A percentile compares a stretch with the other conserved stretches of the same genome.
Evolutionary conservation across 2,888 invertebrate species (phyloP).

Genomic region (Trachelus stipa): DNA sequence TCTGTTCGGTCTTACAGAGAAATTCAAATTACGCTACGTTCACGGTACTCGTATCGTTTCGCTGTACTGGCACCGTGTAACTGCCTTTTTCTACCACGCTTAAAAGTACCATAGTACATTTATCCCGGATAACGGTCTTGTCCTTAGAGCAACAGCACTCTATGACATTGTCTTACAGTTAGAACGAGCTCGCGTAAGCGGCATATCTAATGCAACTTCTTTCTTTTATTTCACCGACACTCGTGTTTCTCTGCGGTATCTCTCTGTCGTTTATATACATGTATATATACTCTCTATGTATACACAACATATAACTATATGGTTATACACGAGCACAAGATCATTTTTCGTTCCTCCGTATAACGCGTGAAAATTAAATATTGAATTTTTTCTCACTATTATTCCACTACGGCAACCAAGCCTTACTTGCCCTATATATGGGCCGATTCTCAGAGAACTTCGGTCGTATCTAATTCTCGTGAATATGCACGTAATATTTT

Average conservation of each 20-base stretch:
- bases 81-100: neutral
- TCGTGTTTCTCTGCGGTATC: neutral
- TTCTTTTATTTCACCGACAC: conserved; percentile 2
- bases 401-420: too few relatives aligned
- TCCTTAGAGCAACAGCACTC: neutral
- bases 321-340: neutral
- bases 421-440: neutral
- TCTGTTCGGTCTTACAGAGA: neutral
- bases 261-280: neutral
- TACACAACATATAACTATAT: neutral
- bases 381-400: neutral
- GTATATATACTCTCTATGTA: neutral
- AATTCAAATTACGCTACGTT: neutral
- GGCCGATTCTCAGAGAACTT: neutral
- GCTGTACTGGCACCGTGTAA: neutral
- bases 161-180: conserved; percentile 5
- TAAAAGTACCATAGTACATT: neutral
- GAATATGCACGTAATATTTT: neutral
- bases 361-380: neutral
- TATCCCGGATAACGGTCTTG: conserved; percentile 3
- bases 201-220: neutral
- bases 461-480: neutral
- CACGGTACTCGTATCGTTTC: neutral
- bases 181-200: conserved; percentile 4
- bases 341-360: neutral